Conservation (phyloP, 2,888 invertebrate species). For the Anodontia alba region DNA sequence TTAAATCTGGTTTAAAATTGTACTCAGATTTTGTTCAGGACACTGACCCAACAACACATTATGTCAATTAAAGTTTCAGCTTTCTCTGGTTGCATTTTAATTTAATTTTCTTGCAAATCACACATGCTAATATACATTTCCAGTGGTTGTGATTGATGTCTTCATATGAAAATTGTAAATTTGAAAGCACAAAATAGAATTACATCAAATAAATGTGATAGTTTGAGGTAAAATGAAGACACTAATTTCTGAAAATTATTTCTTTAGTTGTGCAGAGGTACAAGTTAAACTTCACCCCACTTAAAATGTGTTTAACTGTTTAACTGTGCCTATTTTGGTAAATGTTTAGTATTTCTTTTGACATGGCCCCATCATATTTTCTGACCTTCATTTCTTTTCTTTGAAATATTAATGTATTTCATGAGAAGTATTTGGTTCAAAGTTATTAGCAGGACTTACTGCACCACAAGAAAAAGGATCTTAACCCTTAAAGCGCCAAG, state of each 20-base stretch:
- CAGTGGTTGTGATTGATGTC: background rate
- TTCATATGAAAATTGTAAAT: background rate
- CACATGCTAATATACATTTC: background rate
- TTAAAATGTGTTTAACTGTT: background rate
- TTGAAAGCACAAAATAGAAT: background rate
- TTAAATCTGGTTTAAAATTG: too few relatives aligned
- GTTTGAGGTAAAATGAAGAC: too few relatives aligned
- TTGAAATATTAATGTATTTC: background rate
- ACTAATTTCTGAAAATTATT: too few relatives aligned
- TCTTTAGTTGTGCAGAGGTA: background rate
- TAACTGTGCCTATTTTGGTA: background rate
- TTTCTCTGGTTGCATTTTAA: background rate
- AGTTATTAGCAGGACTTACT: too few relatives aligned
- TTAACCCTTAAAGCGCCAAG: too few relatives aligned
- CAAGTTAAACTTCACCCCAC: background rate
- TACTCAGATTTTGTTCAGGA: too few relatives aligned
- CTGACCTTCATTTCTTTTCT: background rate
- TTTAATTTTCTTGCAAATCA: background rate
- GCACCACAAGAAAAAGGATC: too few relatives aligned
- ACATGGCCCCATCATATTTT: background rate
- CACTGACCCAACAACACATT: too few relatives aligned
- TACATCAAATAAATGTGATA: too few relatives aligned
- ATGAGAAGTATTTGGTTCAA: background rate
- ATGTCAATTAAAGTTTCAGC: background rate
- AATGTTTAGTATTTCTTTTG: background rate